Percentiles rank a stretch among this genome's conserved stretches.
Conservation (phyloP, 2,888 invertebrate species). For the Zygothrica quintamaculata region DNA sequence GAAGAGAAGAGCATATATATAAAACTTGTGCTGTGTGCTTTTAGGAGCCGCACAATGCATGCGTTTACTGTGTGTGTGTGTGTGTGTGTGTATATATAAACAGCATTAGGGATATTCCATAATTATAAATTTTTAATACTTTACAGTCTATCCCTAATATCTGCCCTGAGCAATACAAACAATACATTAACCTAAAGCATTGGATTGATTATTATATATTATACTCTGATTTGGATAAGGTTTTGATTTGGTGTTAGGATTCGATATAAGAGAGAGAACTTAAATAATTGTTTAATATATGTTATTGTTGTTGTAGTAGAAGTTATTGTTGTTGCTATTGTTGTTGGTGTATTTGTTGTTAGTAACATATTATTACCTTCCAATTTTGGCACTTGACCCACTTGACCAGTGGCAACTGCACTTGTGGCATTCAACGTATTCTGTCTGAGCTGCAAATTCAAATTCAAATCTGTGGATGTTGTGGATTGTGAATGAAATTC, state of each 20-base stretch:
- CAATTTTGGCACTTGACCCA: slow-evolving; percentile 53
- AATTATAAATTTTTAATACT: too few species aligned
- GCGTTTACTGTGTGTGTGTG: slow-evolving; percentile 14
- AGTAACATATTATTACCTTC: slow-evolving; percentile 82
- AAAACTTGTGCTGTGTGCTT: slow-evolving; percentile 8
- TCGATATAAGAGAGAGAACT: too few species aligned
- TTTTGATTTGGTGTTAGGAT: too few species aligned
- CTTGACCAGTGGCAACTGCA: slow-evolving; percentile 34
- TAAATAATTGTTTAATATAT: too few species aligned
- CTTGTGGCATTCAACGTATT: slow-evolving; percentile 57
- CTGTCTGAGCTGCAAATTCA: slow-evolving; percentile 77
- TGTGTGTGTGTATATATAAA: slow-evolving; percentile 1
- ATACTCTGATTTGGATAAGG: neutral
- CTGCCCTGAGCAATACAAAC: too few species aligned
- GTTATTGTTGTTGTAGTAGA: too few species aligned
- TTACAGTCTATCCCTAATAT: slow-evolving; percentile 24
- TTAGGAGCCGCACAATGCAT: slow-evolving; percentile 26
- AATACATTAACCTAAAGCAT: too few species aligned
- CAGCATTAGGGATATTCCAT: slow-evolving; percentile 31
- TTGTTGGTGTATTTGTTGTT: too few species aligned
- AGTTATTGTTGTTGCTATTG: too few species aligned
- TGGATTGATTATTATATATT: too few species aligned
- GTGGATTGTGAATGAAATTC: slow-evolving; percentile 72
- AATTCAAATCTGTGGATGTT: slow-evolving; percentile 78
- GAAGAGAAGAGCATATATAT: neutral